Evolutionary conservation across 2,113 vertebrate genomes (phyloP).

Genomic region (Prionailurus bengalensis): DNA sequence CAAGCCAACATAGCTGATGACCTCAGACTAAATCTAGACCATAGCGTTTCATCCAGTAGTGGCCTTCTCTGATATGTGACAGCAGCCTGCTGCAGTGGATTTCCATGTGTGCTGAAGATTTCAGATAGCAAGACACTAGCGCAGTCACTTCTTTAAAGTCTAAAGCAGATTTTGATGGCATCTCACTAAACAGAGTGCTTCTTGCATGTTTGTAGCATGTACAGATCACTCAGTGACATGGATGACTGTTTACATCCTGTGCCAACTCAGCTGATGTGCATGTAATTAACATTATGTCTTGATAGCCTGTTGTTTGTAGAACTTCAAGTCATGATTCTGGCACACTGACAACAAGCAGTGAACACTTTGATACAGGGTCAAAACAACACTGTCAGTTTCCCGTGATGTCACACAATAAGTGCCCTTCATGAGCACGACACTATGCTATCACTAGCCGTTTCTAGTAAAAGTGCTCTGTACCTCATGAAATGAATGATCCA

Average conservation of each 20-base stretch:
- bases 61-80: background rate
- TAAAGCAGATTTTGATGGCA: background rate
- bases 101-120: background rate
- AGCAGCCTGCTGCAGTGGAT: background rate
- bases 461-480: background rate
- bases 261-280: slow-evolving; percentile 79
- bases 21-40: background rate
- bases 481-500: background rate
- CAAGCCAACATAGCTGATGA: slow-evolving; percentile 20
- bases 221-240: slow-evolving; percentile 53
- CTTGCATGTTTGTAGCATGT: background rate
- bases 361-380: slow-evolving; percentile 69
- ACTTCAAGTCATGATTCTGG: slow-evolving; percentile 77
- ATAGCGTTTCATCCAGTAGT: background rate
- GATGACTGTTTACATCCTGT: slow-evolving; percentile 72
- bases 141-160: background rate
- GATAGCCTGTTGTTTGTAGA: slow-evolving; percentile 79
- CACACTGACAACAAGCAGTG: slow-evolving; percentile 66
- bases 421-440: background rate
- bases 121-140: slow-evolving; percentile 20
- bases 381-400: slow-evolving; percentile 61
- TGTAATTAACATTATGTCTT: slow-evolving; percentile 82
- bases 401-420: background rate
- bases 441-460: background rate
- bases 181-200: background rate